A percentile compares a stretch with the other conserved stretches of the same genome.
phyloP scores from a whole-genome alignment of 1,140 invertebrate species.

The Drosophila lowei region DNA sequence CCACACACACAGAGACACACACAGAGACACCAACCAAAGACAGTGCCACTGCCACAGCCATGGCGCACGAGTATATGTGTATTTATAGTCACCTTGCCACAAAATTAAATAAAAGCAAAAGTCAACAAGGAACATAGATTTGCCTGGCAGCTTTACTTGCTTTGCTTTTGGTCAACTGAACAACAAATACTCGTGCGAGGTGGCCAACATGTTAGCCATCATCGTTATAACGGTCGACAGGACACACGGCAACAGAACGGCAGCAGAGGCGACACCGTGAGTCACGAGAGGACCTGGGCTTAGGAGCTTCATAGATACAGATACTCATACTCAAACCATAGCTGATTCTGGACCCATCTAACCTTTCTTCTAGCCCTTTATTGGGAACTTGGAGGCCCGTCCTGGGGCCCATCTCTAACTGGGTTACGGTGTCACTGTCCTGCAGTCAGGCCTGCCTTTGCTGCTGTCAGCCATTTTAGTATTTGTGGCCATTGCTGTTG shows the following conservation, averaged over 20 bases:
- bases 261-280: slow-evolving; percentile 36
- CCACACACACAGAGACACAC: slow-evolving; percentile 21
- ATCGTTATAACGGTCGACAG: slow-evolving; percentile 70
- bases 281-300: too few relatives aligned
- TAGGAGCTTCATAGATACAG: too few relatives aligned
- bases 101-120: slow-evolving; percentile 82
- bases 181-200: slow-evolving; percentile 49
- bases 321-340: too few relatives aligned
- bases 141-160: slow-evolving; percentile 68
- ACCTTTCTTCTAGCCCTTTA: too few relatives aligned
- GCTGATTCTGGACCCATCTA: too few relatives aligned
- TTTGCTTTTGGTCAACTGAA: slow-evolving; percentile 71
- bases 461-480: slow-evolving; percentile 69
- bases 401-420: slow-evolving; percentile 50
- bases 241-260: slow-evolving; percentile 13
- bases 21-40: neutral
- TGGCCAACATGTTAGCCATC: slow-evolving; percentile 67
- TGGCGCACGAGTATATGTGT: slow-evolving; percentile 32
- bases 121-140: slow-evolving; percentile 80
- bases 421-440: slow-evolving; percentile 52
- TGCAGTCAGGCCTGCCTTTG: slow-evolving; percentile 61
- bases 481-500: slow-evolving; percentile 31
- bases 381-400: too few relatives aligned
- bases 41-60: slow-evolving; percentile 28
- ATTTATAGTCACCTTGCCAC: slow-evolving; percentile 78